phyloP scores from a whole-genome alignment of 1,140 invertebrate species.

The Doryteuthis pealeii region DNA sequence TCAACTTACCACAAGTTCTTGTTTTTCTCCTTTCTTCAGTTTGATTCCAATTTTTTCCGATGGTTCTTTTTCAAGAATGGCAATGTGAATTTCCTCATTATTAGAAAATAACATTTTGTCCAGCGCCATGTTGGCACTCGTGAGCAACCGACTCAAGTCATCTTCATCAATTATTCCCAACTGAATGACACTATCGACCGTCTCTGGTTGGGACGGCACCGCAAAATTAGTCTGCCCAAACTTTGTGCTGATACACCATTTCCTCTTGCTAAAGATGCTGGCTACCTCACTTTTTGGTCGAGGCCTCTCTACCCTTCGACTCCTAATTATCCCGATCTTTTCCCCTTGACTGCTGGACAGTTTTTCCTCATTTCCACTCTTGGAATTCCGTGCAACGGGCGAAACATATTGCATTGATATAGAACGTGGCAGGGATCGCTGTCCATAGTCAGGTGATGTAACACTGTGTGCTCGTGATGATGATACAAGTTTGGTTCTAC shows the following conservation, averaged over 20 bases:
- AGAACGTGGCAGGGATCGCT: no score
- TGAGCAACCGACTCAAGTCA: background rate
- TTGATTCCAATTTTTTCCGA: constrained; percentile 22
- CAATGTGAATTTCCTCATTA: constrained; percentile 26
- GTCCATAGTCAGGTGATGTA: no score
- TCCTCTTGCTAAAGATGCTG: background rate
- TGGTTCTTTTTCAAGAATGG: constrained; percentile 17
- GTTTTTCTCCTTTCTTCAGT: constrained; percentile 18
- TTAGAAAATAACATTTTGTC: constrained; percentile 22
- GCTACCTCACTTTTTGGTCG: no score
- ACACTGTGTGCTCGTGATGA: no score
- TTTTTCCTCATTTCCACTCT: no score
- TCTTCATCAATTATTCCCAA: background rate
- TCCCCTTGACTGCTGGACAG: no score
- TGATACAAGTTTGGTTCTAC: no score
- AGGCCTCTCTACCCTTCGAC: no score
- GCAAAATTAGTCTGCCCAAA: background rate
- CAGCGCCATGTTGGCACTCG: constrained; percentile 27
- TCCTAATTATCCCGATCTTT: no score
- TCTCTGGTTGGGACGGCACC: background rate
- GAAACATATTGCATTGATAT: no score
- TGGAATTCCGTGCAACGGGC: no score
- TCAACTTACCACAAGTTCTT: constrained; percentile 16
- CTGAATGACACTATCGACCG: background rate
- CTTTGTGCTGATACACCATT: background rate